Evolutionary conservation across 2,797 vertebrate species (phyloP).

Genomic region (Pseudotriccus pelzelni): DNA sequence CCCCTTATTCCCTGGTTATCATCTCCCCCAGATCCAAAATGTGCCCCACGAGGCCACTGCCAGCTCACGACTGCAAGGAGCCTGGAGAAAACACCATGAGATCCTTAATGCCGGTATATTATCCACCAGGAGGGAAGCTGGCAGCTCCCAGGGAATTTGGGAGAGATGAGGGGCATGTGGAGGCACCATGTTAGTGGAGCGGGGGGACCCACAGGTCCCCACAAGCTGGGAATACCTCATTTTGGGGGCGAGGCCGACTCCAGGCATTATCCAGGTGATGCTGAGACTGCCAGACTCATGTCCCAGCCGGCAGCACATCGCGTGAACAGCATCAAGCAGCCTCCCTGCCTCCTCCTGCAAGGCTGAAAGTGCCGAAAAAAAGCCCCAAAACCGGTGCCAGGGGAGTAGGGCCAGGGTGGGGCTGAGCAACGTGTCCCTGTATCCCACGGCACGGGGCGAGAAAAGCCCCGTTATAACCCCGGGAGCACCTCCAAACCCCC

Average conservation of each 20-base stretch:
- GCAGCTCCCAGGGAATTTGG: not conserved
- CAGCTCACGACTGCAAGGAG: fast-evolving
- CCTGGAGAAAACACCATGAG: not conserved
- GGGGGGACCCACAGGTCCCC: fast-evolving
- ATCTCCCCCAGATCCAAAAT: fast-evolving
- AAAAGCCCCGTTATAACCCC: not conserved
- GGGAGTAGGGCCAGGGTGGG: not conserved
- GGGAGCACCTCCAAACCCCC: not conserved
- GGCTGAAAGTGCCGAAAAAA: not conserved
- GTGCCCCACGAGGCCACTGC: not conserved
- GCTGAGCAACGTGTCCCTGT: not conserved
- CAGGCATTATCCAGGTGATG: fast-evolving
- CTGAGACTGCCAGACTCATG: not conserved
- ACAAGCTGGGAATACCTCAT: fast-evolving
- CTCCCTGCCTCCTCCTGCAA: not conserved
- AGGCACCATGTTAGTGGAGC: fast-evolving
- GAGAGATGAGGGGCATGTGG: not conserved
- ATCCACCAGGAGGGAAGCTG: not conserved
- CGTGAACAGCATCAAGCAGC: not conserved
- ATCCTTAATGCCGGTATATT: fast-evolving
- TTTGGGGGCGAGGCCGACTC: not conserved
- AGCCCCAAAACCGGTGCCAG: not conserved
- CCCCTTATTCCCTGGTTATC: fast-evolving
- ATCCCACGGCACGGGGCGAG: fast-evolving
- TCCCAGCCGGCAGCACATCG: fast-evolving